A percentile compares a stretch with the other conserved stretches of the same genome.
phyloP scores from a whole-genome alignment of 2,797 vertebrate genomes.

The Columba guinea region DNA sequence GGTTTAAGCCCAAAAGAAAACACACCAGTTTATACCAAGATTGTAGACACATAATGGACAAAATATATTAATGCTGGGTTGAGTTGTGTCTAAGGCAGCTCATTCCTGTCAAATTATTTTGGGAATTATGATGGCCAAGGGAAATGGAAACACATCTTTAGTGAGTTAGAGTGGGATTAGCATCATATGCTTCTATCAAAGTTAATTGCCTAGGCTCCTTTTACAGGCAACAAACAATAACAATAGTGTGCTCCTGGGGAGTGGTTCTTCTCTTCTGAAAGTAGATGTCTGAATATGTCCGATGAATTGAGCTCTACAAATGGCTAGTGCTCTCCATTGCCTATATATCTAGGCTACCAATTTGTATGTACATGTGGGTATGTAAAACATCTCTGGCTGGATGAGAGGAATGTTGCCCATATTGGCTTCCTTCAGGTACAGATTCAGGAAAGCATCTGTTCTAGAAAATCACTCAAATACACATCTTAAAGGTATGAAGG shows the following conservation, averaged over 20 bases:
- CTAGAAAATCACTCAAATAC: neutral
- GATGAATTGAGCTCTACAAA: neutral
- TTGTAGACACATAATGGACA: neutral
- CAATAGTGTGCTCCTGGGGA: neutral
- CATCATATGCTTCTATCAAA: neutral
- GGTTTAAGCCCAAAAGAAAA: neutral
- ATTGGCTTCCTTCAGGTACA: neutral
- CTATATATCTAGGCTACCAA: neutral
- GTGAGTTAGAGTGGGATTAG: neutral
- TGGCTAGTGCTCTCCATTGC: neutral
- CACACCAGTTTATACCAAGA: neutral
- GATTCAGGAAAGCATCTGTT: neutral
- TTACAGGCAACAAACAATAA: neutral
- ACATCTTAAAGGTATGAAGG: neutral
- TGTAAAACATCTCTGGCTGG: neutral
- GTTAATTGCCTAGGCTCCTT: neutral
- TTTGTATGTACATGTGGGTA: neutral
- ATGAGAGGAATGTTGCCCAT: neutral
- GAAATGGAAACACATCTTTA: neutral
- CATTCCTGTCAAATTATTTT: neutral
- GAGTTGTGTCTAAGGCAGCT: neutral
- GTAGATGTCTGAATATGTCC: neutral
- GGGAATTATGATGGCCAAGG: neutral
- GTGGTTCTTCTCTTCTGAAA: neutral
- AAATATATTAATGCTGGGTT: neutral